These are phyloP conservation scores for Sylvia atricapilla DNA, from an alignment of 2,113 vertebrate species.

Conservation along the genomic window DNA sequence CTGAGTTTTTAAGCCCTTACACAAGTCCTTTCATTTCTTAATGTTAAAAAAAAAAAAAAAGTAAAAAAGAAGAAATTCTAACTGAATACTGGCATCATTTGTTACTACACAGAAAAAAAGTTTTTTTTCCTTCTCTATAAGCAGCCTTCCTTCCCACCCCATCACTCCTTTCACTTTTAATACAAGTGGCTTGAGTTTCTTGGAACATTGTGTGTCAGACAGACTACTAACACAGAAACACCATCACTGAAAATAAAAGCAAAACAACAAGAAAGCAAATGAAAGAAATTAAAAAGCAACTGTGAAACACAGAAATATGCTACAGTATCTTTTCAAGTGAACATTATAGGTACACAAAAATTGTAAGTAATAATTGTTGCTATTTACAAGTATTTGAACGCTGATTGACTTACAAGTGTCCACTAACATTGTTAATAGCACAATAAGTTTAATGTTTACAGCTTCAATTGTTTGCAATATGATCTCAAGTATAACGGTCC, in stretches of 20 bases:
- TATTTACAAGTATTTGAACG: slow-evolving; percentile 99
- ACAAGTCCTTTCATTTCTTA: slow-evolving; percentile 1
- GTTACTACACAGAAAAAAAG: slow-evolving; percentile 9
- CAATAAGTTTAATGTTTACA: slow-evolving; percentile 84
- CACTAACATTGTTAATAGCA: slow-evolving; percentile 93
- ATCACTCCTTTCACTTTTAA: slow-evolving; percentile 27
- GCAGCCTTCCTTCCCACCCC: neutral
- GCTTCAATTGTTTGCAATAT: slow-evolving; percentile 83
- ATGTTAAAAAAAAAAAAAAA: neutral
- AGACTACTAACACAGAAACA: slow-evolving; percentile 76
- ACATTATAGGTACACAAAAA: slow-evolving; percentile 91
- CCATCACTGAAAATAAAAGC: slow-evolving; percentile 71
- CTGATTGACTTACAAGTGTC: slow-evolving; percentile 92
- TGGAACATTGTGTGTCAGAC: slow-evolving; percentile 79
- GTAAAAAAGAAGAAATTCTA: neutral
- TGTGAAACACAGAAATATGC: slow-evolving; percentile 79
- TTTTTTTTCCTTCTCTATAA: neutral
- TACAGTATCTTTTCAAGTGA: slow-evolving; percentile 82
- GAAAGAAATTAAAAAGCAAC: slow-evolving; percentile 70
- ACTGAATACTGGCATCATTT: neutral
- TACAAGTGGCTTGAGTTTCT: slow-evolving; percentile 65
- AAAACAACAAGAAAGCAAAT: slow-evolving; percentile 71
- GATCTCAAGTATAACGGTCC: slow-evolving; percentile 92
- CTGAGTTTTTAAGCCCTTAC: slow-evolving; percentile 57
- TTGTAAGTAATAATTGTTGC: slow-evolving; percentile 91